phyloP scores from a whole-genome alignment of 1,140 invertebrate species.

The Acromyrmex heyeri region DNA sequence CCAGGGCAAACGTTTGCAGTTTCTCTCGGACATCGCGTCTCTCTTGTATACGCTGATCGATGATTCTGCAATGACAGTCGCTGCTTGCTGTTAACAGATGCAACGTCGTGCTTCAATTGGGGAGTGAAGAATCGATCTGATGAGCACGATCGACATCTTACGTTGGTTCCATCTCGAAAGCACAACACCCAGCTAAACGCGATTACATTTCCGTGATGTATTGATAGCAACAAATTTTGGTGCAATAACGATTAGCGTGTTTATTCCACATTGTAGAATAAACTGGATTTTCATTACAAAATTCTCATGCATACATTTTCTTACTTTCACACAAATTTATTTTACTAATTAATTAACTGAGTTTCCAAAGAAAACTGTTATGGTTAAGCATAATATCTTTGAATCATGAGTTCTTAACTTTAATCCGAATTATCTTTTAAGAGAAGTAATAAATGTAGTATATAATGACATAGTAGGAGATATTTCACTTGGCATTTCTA shows the following conservation, averaged over 20 bases:
- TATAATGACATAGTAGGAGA: background rate
- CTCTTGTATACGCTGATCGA: slow-evolving; percentile 69
- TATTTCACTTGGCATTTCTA: slow-evolving; percentile 33
- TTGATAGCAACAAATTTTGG: background rate
- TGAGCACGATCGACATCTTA: slow-evolving; percentile 23
- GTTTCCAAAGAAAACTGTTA: slow-evolving; percentile 11
- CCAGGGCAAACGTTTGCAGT: slow-evolving; percentile 73
- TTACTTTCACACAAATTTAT: background rate
- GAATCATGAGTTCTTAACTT: slow-evolving; percentile 44
- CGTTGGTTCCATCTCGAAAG: background rate
- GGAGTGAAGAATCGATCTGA: slow-evolving; percentile 66
- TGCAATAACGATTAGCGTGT: background rate
- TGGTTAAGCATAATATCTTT: background rate
- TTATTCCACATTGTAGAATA: background rate
- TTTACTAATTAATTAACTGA: slow-evolving; percentile 38
- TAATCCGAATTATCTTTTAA: slow-evolving; percentile 21
- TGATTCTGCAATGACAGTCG: slow-evolving; percentile 72
- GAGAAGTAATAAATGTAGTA: background rate
- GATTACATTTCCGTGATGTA: background rate
- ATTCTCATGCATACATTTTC: background rate
- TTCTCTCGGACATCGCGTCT: slow-evolving; percentile 62
- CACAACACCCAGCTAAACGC: background rate
- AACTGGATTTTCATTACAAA: slow-evolving; percentile 33
- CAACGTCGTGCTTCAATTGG: slow-evolving; percentile 60
- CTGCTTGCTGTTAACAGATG: slow-evolving; percentile 62